Conservation (phyloP, 2,113 vertebrate species). For the Calyptomena viridis region DNA sequence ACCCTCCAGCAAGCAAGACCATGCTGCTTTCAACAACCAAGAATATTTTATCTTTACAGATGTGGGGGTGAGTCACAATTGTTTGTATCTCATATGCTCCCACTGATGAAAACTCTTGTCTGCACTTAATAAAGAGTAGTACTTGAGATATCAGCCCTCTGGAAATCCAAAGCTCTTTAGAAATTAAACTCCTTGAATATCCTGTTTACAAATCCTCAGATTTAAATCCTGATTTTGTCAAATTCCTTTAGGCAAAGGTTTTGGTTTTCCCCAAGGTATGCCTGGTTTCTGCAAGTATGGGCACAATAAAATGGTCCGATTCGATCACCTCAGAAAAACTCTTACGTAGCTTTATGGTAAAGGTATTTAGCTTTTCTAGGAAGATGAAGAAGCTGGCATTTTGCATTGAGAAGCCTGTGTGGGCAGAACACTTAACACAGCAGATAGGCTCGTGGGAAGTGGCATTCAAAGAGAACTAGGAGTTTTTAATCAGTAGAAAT, state of each 20-base stretch:
- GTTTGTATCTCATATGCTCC: neutral
- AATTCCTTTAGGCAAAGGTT: conserved; percentile 13
- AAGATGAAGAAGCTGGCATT: conserved; percentile 33
- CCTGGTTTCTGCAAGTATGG: neutral
- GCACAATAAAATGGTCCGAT: neutral
- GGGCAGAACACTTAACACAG: conserved; percentile 39
- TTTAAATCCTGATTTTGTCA: conserved; percentile 5
- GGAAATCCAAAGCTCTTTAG: neutral
- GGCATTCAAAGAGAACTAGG: conserved; percentile 36
- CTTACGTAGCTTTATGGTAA: neutral
- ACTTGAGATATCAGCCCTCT: neutral
- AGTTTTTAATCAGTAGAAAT: conserved; percentile 32
- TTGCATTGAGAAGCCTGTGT: conserved; percentile 22
- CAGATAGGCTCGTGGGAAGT: conserved; percentile 59
- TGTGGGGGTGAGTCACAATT: neutral
- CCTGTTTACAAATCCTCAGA: neutral
- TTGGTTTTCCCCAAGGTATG: neutral
- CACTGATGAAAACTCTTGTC: neutral
- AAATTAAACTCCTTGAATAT: conserved; percentile 28
- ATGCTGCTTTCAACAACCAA: neutral
- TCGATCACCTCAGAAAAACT: neutral
- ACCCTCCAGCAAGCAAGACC: neutral
- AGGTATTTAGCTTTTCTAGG: neutral
- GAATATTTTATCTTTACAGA: neutral
- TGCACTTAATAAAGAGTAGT: neutral